Evolutionary conservation across 1,140 invertebrate genomes (phyloP).

Genomic region (Eubasilissa regina): DNA sequence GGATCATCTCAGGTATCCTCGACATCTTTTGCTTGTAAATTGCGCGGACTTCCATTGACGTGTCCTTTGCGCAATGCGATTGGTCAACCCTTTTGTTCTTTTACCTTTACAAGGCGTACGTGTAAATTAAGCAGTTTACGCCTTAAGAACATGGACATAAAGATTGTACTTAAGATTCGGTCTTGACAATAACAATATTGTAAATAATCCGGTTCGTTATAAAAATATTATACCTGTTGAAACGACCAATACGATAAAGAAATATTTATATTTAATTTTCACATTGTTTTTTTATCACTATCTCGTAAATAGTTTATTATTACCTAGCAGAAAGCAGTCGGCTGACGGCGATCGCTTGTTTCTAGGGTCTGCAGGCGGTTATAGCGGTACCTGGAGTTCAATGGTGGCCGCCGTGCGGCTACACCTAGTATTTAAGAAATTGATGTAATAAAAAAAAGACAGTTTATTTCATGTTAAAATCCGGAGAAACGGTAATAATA

Average conservation of each 20-base stretch:
- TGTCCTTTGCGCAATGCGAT: constrained; percentile 21
- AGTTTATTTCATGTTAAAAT: no score
- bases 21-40: constrained; percentile 30
- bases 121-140: constrained; percentile 40
- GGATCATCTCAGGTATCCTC: constrained; percentile 35
- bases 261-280: no score
- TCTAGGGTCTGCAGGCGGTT: no score
- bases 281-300: no score
- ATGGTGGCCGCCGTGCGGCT: no score
- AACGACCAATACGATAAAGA: background rate
- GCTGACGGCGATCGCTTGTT: no score
- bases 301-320: no score
- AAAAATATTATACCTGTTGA: background rate
- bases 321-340: no score
- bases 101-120: constrained; percentile 7
- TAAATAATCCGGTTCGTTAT: background rate
- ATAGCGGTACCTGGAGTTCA: no score
- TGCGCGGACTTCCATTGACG: constrained; percentile 12
- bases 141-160: constrained; percentile 29
- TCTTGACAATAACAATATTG: constrained; percentile 22
- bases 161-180: constrained; percentile 29
- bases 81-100: constrained; percentile 31
- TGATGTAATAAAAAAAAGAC: no score
- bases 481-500: no score
- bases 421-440: no score